Base-by-base conservation (phyloP, 2,113 vertebrate species). In the Orycteropus afer region DNA sequence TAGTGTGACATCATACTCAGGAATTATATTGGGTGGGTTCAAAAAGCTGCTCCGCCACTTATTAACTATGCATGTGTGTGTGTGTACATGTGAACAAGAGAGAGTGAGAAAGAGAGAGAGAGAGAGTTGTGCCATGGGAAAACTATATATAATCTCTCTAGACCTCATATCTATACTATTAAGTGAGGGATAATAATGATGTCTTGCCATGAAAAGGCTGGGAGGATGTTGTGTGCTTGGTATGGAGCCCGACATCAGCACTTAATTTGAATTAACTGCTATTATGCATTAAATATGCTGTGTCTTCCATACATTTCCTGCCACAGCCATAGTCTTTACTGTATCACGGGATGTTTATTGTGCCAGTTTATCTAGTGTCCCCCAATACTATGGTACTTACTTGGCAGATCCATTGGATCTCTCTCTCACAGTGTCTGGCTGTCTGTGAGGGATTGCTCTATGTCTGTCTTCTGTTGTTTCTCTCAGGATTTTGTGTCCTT, bases 241-340 rank as follows among this genome's bases (percentile, higher is more conserved):
- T 23, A 1, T 15, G 14, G 45, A 61, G 25, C 3, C 3, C 32
- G 2, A 2, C 1, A 0, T 49, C 82, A 80, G 7, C 2, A 25
- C 73, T 87, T 37, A 61, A 32, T 47, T 42, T 10, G 15, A 8
- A 12, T 42, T 29, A 59, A 8, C 0, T 15, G 7, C 63, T 77
- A 15, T 17, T 32, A 14, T 42, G 0, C 8, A 42, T 5, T n/a
- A 47, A 81, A 63, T 13, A 42, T 17, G 37, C 27, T 80, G 25
- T 57, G 18, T 25, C 53, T 15, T 93, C 59, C 49, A 17, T 1
- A 7, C 3, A 55, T 85, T 84, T 63, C 13, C 45, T 7, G 25
- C 11, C 22, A 9, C 61, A 77, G 17, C 13, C 23, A 61, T 22
- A 86, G 13, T 5, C 61, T 17, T 42, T n/a, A 91, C 42, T 47